Evolutionary conservation across 2,888 invertebrate species (phyloP), one percentile per base, ranked within the genome.

Genomic region (Drosophila trichaetosa): DNA sequence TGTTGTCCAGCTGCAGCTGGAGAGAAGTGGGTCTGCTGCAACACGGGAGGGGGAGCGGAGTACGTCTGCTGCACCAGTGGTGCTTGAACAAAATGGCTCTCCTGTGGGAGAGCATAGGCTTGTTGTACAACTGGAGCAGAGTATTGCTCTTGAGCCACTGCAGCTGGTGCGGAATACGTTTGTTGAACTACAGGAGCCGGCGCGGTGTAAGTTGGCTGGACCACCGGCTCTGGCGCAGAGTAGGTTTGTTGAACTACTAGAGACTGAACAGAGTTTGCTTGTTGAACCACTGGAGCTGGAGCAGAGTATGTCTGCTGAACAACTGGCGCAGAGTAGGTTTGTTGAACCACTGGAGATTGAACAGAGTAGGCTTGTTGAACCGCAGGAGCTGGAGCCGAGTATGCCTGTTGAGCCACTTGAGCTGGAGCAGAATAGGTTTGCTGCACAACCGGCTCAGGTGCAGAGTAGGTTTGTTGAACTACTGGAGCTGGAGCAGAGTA

Each of bases 1-100:
- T 58, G 33, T 31, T 73, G 62, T 4, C 48, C 60, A 24, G 59
- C 49, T 34, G 76, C 60, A 46, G 61, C 31, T 48, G 58, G 60
- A 69, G 51, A 56, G 29, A n/a, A 51, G 13, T n/a, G 29, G n/a
- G 21, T 52, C 33, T 52, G 31, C 7, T 52, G 52, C 31, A 33
- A 11, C 11, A 33, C 21, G 4, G 18, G 34, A 53, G 34, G 18
- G 4, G 53, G 53, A 29, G 36, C 24, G 0, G 13, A n/a, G 36
- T 38, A 38, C 0, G 38, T 38, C 27, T 38, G 38, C 13, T 56
- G 27, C 13, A 56, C 56, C 18, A 38, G 27, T 13, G 38, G 56
- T 29, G 56, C 46, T 46, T 46, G 24, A 24, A 46, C 24, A 8
- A 4, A 24, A 2, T 24, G 46, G 46, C 46, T 24, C 24, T 46